Conservation (phyloP, 2,113 vertebrate species). For the Periophthalmus modestus region DNA sequence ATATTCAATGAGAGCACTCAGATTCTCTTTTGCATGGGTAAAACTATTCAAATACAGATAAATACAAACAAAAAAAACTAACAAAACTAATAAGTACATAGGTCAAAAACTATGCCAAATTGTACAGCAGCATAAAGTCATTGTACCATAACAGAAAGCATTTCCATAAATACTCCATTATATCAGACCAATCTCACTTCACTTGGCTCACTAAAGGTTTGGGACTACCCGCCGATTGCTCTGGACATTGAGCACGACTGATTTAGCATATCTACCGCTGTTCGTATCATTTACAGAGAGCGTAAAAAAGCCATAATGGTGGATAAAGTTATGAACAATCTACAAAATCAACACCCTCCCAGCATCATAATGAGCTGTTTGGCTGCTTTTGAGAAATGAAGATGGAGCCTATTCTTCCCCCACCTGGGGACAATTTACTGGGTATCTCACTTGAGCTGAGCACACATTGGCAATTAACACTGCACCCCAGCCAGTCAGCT, state of each 20-base stretch:
- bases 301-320: not conserved
- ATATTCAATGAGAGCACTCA: too few relatives aligned
- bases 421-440: slow-evolving; percentile 77
- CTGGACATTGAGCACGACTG: not conserved
- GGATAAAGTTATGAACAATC: slow-evolving; percentile 9
- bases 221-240: not conserved
- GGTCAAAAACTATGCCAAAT: too few relatives aligned
- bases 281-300: not conserved
- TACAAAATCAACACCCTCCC: slow-evolving; percentile 33
- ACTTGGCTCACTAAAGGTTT: not conserved
- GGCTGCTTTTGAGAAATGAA: slow-evolving; percentile 69
- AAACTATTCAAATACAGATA: too few relatives aligned
- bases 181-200: not conserved
- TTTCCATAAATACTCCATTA: not conserved
- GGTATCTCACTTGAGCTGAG: slow-evolving; percentile 56
- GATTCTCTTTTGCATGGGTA: too few relatives aligned
- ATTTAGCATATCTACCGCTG: not conserved
- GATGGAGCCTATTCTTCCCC: slow-evolving; percentile 67
- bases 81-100: too few relatives aligned
- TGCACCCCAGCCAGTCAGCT: slow-evolving; percentile 48
- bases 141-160: not conserved
- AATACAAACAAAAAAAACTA: too few relatives aligned
- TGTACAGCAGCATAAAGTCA: not conserved
- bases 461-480: slow-evolving; percentile 68
- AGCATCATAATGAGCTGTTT: slow-evolving; percentile 71